Evolutionary conservation across 2,113 vertebrate species (phyloP).

Genomic region (Platichthys flesus): DNA sequence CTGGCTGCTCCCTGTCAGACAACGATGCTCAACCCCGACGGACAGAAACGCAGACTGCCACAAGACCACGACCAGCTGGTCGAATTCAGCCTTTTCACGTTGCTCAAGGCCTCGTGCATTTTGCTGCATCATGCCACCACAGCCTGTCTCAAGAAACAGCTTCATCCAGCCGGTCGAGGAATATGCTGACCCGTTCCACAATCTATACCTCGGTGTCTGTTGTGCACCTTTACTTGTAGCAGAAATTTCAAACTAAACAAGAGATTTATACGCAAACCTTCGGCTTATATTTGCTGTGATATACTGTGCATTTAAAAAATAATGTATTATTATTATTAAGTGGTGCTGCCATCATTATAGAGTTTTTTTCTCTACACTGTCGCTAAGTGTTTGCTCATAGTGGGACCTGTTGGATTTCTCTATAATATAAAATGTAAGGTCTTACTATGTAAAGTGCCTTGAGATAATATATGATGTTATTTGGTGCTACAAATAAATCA

Average conservation of each 20-base stretch:
- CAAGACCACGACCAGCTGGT: slow-evolving; percentile 34
- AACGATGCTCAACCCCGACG: slow-evolving; percentile 29
- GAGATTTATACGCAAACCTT: neutral
- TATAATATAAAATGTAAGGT: too few relatives aligned
- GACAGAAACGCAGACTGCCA: slow-evolving; percentile 36
- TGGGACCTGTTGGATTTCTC: too few relatives aligned
- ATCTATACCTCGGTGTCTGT: neutral
- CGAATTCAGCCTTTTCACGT: slow-evolving; percentile 32
- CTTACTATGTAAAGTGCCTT: too few relatives aligned
- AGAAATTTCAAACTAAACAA: neutral
- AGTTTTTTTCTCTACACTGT: too few relatives aligned
- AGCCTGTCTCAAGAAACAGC: slow-evolving; percentile 15
- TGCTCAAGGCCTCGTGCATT: slow-evolving; percentile 16
- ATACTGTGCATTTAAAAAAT: too few relatives aligned
- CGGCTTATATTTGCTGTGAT: too few relatives aligned
- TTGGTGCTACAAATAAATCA: too few relatives aligned
- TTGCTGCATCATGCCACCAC: slow-evolving; percentile 57
- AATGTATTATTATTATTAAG: too few relatives aligned
- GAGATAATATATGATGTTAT: too few relatives aligned
- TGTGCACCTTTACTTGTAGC: slow-evolving; percentile 6
- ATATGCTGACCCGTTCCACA: slow-evolving; percentile 35
- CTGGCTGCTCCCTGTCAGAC: slow-evolving; percentile 18
- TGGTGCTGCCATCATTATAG: too few relatives aligned
- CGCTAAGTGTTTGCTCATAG: too few relatives aligned
- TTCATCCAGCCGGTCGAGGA: slow-evolving; percentile 27